Base-by-base conservation (phyloP, 2,888 invertebrate genomes). In the Zygaena filipendulae region DNA sequence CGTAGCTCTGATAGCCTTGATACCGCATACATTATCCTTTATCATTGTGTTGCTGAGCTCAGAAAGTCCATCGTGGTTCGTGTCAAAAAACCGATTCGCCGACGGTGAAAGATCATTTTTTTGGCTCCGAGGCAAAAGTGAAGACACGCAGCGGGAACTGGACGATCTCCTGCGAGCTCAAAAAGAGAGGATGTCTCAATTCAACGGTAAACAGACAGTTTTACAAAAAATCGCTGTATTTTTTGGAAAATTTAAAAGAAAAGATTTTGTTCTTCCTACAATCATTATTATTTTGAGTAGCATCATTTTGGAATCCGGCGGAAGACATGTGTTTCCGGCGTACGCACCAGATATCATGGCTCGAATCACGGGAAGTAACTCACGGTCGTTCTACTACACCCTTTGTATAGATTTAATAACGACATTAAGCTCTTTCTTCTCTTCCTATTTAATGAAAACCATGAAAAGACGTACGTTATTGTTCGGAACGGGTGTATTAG, bases 1-100 rank as follows among this genome's bases (percentile, higher is more conserved):
- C 2, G 37, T 63, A 0, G 58, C 63, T 0, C 27, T 61, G 2
- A 26, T 54, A 1, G 40, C 47, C 1, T 4, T 59, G 3, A 19
- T 58, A 1, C 63, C 68, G 0, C 41, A 48, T 16, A 6, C 50
- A 0, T 2, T 53, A 1, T 42, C 62, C 0, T 24, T 64, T 2
- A 2, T 48, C 0, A 49, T 68, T 0, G 57, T 82, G 2, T 48
- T 59, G 7, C 68, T 80, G 0, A 58, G 83, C 38, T 83, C 83
- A 0, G 87, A 87, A 52, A 82, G 85, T 9, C 86, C 86, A 0
- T 62, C 71, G 7, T 87, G 85, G 85, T 46, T 87, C 21, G 67
- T 82, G 1, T 67, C 79, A 2, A 82, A 74, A 30, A 72, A 70
- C 2, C 57, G 62, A n/a, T 52, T 60, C 1, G 60, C 63, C 3